A percentile compares a stretch with the other conserved stretches of the same genome.
Conservation (phyloP, 2,113 vertebrate genomes). For the Zosterops borbonicus region DNA sequence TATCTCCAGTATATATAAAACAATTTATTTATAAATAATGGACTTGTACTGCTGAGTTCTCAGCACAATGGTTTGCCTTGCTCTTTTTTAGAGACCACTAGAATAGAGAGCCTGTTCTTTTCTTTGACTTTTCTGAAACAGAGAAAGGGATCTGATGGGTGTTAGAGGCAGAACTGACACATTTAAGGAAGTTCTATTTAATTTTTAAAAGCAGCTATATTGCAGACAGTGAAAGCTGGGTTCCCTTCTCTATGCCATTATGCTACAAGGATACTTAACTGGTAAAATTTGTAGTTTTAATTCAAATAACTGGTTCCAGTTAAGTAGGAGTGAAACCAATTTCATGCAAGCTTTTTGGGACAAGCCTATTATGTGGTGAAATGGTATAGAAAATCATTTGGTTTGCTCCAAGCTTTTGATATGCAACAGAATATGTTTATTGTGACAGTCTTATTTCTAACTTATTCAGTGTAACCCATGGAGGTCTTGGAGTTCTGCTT, state of each 20-base stretch:
- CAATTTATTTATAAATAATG: not conserved
- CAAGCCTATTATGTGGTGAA: conserved; percentile 21
- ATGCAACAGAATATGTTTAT: not conserved
- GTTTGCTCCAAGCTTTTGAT: not conserved
- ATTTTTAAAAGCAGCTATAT: not conserved
- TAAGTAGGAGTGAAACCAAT: not conserved
- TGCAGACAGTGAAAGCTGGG: not conserved
- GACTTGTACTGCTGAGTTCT: not conserved
- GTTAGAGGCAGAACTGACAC: not conserved
- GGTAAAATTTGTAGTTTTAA: not conserved
- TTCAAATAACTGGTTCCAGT: not conserved
- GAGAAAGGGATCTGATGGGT: not conserved
- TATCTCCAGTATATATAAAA: no score
- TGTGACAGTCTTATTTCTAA: not conserved
- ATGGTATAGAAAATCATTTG: conserved; percentile 18
- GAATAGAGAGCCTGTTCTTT: not conserved
- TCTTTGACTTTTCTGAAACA: not conserved
- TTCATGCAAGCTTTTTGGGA: conserved; percentile 6
- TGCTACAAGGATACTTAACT: not conserved
- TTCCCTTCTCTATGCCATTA: not conserved
- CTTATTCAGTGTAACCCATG: not conserved
- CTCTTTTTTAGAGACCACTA: fast-evolving
- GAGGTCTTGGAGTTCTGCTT: not conserved
- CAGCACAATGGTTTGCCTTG: not conserved
- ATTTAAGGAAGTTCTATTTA: not conserved